Percentiles rank a stretch among this genome's conserved stretches.
These are phyloP conservation scores for Eristalis arbustorum DNA, from an alignment of 2,888 invertebrate genomes.

Conservation along the genomic window DNA sequence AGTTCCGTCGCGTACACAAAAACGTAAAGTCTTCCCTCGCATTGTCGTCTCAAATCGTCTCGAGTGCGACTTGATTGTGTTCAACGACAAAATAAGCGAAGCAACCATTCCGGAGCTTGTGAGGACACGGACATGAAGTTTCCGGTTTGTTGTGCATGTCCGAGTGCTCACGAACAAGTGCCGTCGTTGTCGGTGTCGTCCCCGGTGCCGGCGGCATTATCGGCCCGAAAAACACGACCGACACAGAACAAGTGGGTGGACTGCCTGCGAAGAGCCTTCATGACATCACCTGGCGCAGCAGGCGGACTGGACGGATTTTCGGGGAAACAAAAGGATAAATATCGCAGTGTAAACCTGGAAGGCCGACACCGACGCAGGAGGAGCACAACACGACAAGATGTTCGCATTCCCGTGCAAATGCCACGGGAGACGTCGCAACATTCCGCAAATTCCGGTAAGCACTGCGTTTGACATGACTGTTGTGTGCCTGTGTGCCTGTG, in stretches of 20 bases:
- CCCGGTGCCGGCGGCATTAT: not conserved
- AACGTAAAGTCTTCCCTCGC: constrained; percentile 25
- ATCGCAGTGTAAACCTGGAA: constrained; percentile 47
- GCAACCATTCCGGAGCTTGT: not conserved
- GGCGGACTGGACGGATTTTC: constrained; percentile 24
- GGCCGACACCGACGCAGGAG: constrained; percentile 26
- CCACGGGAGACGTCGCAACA: constrained; percentile 20
- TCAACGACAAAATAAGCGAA: not conserved
- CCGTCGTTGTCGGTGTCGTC: constrained; percentile 13
- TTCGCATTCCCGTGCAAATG: constrained; percentile 20
- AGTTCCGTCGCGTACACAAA: constrained; percentile 64
- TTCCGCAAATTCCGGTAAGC: constrained; percentile 48
- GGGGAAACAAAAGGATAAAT: constrained; percentile 48
- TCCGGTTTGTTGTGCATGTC: constrained; percentile 58
- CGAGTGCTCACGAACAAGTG: constrained; percentile 32
- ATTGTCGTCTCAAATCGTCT: constrained; percentile 10
- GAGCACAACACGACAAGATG: constrained; percentile 14
- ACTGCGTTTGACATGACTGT: constrained; percentile 13
- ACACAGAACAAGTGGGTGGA: constrained; percentile 44
- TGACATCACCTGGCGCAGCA: constrained; percentile 15
- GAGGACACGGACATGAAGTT: constrained; percentile 48
- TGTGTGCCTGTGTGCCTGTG: not conserved
- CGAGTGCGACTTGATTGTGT: constrained; percentile 17
- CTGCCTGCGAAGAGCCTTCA: constrained; percentile 44
- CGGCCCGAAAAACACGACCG: constrained; percentile 21